A percentile compares a stretch with the other conserved stretches of the same genome.
These are phyloP conservation scores for Nyctalus aviator DNA, from an alignment of 2,797 vertebrate species.

Conservation along the genomic window DNA sequence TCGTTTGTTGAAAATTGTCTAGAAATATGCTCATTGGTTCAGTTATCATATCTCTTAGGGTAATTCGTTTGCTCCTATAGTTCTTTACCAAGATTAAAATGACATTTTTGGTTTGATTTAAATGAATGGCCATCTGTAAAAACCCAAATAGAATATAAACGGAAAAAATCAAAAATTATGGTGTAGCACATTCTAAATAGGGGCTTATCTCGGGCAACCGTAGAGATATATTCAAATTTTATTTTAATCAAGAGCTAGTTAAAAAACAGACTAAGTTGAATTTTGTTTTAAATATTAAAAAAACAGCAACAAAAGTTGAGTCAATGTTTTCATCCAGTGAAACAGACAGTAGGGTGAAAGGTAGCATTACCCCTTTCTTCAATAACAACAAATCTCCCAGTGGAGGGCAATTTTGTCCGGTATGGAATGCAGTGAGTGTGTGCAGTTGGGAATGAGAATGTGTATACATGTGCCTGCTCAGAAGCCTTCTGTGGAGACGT, in stretches of 20 bases:
- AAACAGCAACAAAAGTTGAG: neutral
- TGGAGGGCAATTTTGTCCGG: slow-evolving; percentile 56
- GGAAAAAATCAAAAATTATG: slow-evolving; percentile 36
- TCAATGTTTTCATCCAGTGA: slow-evolving; percentile 31
- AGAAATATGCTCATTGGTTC: slow-evolving; percentile 39
- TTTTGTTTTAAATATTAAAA: slow-evolving; percentile 73
- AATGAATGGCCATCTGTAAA: neutral
- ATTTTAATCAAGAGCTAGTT: slow-evolving; percentile 42
- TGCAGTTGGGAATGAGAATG: slow-evolving; percentile 8
- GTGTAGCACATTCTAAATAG: neutral
- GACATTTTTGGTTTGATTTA: slow-evolving; percentile 59
- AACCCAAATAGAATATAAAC: slow-evolving; percentile 62
- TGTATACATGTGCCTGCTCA: slow-evolving; percentile 36
- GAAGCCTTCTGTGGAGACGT: slow-evolving; percentile 72
- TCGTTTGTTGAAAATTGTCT: slow-evolving; percentile 67
- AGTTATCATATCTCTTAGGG: neutral
- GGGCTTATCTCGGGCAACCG: slow-evolving; percentile 13
- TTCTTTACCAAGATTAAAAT: slow-evolving; percentile 68
- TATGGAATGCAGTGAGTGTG: slow-evolving; percentile 55
- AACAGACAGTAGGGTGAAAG: slow-evolving; percentile 40
- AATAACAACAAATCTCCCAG: slow-evolving; percentile 44
- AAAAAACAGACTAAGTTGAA: slow-evolving; percentile 52
- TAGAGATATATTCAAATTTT: slow-evolving; percentile 54
- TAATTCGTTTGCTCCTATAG: slow-evolving; percentile 46
- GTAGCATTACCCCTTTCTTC: slow-evolving; percentile 45